phyloP scores from a whole-genome alignment of 2,113 vertebrate species.

The Anolis carolinensis region DNA sequence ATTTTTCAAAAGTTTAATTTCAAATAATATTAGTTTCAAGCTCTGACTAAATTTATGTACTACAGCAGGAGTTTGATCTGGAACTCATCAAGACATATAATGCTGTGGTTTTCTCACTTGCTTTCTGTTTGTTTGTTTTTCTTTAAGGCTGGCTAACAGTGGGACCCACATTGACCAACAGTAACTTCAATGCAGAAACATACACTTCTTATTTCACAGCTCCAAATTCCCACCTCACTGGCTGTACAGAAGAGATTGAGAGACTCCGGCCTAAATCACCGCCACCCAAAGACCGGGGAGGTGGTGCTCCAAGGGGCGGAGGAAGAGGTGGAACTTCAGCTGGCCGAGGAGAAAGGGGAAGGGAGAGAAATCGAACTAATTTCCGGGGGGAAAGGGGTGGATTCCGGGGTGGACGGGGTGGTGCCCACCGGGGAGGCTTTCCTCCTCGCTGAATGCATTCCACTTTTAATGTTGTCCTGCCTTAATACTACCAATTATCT shows the following conservation, averaged over 20 bases:
- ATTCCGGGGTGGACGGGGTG: conserved; percentile 90
- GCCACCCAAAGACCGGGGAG: conserved; percentile 90
- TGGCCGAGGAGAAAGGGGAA: conserved; percentile 87
- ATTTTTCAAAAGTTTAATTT: neutral
- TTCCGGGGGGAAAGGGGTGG: conserved; percentile 94
- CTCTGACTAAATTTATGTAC: neutral
- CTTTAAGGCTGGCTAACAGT: conserved; percentile 93
- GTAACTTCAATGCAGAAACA: conserved; percentile 93
- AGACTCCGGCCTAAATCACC: conserved; percentile 95
- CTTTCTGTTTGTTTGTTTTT: neutral
- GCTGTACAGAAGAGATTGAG: conserved; percentile 97
- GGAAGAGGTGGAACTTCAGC: conserved; percentile 87
- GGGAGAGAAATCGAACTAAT: conserved; percentile 93
- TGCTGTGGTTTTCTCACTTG: neutral
- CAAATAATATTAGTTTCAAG: neutral
- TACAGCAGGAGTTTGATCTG: too few relatives aligned
- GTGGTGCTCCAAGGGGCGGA: conserved; percentile 89
- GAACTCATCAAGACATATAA: neutral
- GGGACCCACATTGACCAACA: conserved; percentile 95
- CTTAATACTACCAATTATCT: neutral
- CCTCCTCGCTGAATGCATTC: conserved; percentile 80
- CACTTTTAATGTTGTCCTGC: accelerated
- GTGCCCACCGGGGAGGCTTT: conserved; percentile 90
- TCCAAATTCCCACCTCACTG: conserved; percentile 87
- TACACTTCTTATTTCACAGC: conserved; percentile 87